Conservation (phyloP, 1,140 invertebrate species). For the Apocrypta bakeri region DNA sequence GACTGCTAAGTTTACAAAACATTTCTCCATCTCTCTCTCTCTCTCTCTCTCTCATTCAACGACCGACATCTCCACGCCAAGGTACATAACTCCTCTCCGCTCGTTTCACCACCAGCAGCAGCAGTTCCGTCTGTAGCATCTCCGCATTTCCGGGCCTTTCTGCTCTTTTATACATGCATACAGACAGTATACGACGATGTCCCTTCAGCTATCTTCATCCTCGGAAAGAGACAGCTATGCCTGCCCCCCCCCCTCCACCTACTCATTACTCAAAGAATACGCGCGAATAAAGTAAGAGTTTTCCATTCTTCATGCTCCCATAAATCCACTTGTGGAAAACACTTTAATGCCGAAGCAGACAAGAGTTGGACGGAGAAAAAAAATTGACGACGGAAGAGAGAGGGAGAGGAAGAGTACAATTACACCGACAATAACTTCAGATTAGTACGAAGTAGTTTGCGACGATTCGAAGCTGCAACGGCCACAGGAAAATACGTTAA, state of each 20-base stretch:
- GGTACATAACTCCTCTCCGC: neutral
- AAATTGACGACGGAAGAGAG: constrained; percentile 32
- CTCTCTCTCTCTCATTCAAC: neutral
- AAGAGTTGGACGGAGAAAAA: constrained; percentile 53
- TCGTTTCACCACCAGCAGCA: neutral
- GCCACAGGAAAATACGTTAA: constrained; percentile 51
- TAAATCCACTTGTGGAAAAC: constrained; percentile 56
- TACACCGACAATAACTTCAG: constrained; percentile 43
- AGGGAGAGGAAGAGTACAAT: constrained; percentile 40
- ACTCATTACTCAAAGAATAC: neutral
- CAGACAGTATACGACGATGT: neutral
- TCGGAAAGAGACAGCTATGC: neutral
- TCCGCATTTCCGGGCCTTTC: neutral
- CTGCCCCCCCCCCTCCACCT: neutral
- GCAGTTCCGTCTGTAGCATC: too few species aligned
- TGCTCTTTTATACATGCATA: neutral
- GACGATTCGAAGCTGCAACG: constrained; percentile 25
- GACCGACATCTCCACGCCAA: neutral
- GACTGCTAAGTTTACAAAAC: neutral
- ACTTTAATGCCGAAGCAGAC: neutral
- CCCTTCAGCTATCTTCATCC: neutral
- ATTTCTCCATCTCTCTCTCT: neutral
- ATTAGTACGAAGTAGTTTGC: constrained; percentile 48
- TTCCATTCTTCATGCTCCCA: constrained; percentile 37
- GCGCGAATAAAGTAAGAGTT: constrained; percentile 13